phyloP scores from a whole-genome alignment of 2,888 invertebrate genomes.

The Coremacera marginata region DNA sequence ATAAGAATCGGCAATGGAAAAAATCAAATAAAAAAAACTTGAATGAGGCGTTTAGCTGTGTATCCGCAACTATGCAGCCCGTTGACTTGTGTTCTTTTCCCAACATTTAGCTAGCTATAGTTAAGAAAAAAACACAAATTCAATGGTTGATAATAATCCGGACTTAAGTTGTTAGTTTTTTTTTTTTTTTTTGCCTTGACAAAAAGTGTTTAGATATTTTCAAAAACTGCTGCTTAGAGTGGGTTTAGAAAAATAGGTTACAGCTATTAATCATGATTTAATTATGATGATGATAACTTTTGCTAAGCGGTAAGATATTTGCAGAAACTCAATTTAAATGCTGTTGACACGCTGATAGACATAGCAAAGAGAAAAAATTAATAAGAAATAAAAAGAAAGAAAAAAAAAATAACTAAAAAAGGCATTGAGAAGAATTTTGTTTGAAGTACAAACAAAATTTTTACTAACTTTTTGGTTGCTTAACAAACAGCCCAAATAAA shows the following conservation, averaged over 20 bases:
- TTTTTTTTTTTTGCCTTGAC: neutral
- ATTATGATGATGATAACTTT: neutral
- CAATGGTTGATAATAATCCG: neutral
- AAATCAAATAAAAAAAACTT: neutral
- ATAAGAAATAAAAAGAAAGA: neutral
- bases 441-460: too few relatives aligned
- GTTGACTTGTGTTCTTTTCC: neutral
- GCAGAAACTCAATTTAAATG: neutral
- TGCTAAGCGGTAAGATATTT: neutral
- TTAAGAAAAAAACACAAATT: neutral
- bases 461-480: too few relatives aligned
- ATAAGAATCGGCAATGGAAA: neutral
- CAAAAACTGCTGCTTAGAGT: neutral
- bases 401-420: too few relatives aligned
- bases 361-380: neutral
- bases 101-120: neutral
- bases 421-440: too few relatives aligned
- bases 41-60: conserved; percentile 1
- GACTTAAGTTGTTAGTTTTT: neutral
- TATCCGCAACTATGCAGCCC: neutral
- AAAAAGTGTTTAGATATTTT: neutral
- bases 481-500: too few relatives aligned
- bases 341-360: neutral
- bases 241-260: conserved; percentile 11
- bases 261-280: conserved; percentile 15